Evolutionary conservation across 2,113 vertebrate species (phyloP), one percentile per base, ranked within the genome.

Genomic region (Pedetes capensis): DNA sequence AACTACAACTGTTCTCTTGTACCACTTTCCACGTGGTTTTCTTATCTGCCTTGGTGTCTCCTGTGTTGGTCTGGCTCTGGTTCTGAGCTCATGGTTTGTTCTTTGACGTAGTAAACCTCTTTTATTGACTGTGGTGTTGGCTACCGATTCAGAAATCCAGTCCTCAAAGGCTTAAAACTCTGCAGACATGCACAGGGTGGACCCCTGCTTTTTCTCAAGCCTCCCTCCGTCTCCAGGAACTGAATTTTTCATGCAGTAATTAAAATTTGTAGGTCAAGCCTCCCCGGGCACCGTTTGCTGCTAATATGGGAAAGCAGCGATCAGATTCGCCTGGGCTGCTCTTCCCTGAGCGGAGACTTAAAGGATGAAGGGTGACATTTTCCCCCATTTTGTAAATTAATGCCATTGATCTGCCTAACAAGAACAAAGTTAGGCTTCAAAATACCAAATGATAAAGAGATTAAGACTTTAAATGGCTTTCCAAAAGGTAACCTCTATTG

Each of bases 401-500:
- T 99, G 99, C 99, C 98, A 99, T 99, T 99, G 99, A 99, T 99
- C 99, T 99, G 98, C 98, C 98, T 99, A 99, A 99, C 99, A 99
- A 99, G 99, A 99, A 99, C 99, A 99, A 99, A 99, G 99, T 99
- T 99, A 98, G 99, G 98, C 99, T 99, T 99, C 99, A 98, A 99
- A 99, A 99, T 99, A 99, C 99, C 98, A 99, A 99, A 99, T 99
- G 99, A 99, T 99, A 99, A 99, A 99, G 99, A 99, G 99, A 99
- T 99, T 99, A 99, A 99, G 99, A 98, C 98, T 98, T 98, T 99
- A 99, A 99, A 99, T 99, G 98, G 98, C 98, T 99, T 99, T 99
- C 98, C 98, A 99, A 99, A 97, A 99, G 98, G 98, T 98, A 99
- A 98, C 99, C 98, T 99, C 98, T 98, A 99, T 98, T 99, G 98